Evolutionary conservation across 2,888 invertebrate species (phyloP).

Genomic region (Cyaniris semiargus): DNA sequence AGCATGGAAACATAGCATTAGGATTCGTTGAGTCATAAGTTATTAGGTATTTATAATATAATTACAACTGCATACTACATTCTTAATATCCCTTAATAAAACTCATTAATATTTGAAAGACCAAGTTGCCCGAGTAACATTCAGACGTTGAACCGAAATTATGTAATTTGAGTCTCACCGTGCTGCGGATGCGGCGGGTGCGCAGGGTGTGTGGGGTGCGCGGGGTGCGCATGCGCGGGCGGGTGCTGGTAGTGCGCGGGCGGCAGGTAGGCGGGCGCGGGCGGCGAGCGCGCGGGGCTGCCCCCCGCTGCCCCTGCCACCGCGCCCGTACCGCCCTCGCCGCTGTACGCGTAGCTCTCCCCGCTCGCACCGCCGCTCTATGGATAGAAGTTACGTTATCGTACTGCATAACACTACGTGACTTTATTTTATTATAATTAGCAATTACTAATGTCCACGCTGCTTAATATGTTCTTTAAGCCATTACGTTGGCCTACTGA

Average conservation of each 20-base stretch:
- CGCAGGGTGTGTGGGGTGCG: slow-evolving; percentile 58
- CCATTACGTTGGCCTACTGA: too few relatives aligned
- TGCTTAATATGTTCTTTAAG: too few relatives aligned
- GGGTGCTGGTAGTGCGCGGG: slow-evolving; percentile 69
- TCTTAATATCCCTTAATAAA: too few relatives aligned
- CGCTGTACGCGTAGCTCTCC: slow-evolving; percentile 75
- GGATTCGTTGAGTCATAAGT: too few relatives aligned
- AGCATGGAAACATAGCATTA: too few relatives aligned
- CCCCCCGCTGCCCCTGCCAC: slow-evolving; percentile 75
- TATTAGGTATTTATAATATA: too few relatives aligned
- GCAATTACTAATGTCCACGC: too few relatives aligned
- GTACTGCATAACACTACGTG: neutral
- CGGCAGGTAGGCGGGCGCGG: slow-evolving; percentile 74
- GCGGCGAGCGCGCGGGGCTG: slow-evolving; percentile 91
- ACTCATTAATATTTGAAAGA: too few relatives aligned
- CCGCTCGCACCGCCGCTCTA: slow-evolving; percentile 66
- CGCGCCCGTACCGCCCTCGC: slow-evolving; percentile 60
- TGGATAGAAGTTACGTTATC: neutral
- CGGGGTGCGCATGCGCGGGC: slow-evolving; percentile 56
- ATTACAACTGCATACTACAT: too few relatives aligned
- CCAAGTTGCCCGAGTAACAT: too few relatives aligned
- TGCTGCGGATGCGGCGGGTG: slow-evolving; percentile 57
- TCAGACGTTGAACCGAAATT: too few relatives aligned
- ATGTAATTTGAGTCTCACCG: slow-evolving; percentile 39
- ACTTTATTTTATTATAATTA: too few relatives aligned